A percentile compares a stretch with the other conserved stretches of the same genome.
Conservation (phyloP, 2,888 invertebrate genomes). For the Quadroppia sp. region DNA sequence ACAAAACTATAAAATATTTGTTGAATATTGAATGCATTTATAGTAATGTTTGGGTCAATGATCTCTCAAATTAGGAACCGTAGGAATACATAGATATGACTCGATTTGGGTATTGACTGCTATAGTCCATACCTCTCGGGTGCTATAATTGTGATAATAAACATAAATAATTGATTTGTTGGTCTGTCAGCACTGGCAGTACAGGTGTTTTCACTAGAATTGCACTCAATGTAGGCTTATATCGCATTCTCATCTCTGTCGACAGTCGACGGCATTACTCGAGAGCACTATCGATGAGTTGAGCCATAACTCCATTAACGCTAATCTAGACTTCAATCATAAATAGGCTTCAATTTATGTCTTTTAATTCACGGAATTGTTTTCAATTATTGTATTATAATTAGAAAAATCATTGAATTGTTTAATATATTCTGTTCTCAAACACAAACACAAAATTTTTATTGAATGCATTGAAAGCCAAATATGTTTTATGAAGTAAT, state of each 20-base stretch:
- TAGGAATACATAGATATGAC: not conserved
- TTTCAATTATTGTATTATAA: too few relatives aligned
- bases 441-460: too few relatives aligned
- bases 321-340: too few relatives aligned
- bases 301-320: too few relatives aligned
- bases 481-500: too few relatives aligned
- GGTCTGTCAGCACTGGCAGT: not conserved
- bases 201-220: conserved; percentile 4
- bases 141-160: not conserved
- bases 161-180: conserved; percentile 4
- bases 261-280: not conserved
- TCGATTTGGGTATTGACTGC: not conserved
- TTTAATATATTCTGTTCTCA: too few relatives aligned
- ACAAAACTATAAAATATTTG: not conserved
- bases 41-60: not conserved
- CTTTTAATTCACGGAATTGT: too few relatives aligned
- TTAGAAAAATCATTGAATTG: too few relatives aligned
- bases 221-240: not conserved
- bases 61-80: not conserved
- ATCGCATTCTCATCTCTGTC: not conserved
- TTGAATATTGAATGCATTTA: not conserved
- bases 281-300: too few relatives aligned
- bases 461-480: too few relatives aligned
- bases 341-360: too few relatives aligned
- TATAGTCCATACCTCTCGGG: not conserved